Conservation (phyloP, 1,140 invertebrate species). For the Zaprionus capensis region DNA sequence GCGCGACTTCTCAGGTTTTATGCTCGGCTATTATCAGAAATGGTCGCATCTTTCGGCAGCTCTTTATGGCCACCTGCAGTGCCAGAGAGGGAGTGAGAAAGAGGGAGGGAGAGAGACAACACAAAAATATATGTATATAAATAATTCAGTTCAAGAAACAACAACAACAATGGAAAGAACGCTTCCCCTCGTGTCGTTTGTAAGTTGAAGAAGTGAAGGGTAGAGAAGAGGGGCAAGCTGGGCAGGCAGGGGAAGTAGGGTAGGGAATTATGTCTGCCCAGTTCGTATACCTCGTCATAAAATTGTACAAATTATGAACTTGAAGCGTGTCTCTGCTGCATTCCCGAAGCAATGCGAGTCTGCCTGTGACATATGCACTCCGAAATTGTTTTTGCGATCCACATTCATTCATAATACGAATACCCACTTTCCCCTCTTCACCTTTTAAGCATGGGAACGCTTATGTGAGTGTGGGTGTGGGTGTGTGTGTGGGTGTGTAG, state of each 20-base stretch:
- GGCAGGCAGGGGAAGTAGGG: not conserved
- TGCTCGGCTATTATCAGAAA: slow-evolving; percentile 71
- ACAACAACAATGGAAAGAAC: not conserved
- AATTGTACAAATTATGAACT: slow-evolving; percentile 75
- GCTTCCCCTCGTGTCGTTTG: not conserved
- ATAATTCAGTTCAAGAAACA: slow-evolving; percentile 50
- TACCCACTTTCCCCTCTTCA: not conserved
- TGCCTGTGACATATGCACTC: slow-evolving; percentile 73
- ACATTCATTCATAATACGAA: slow-evolving; percentile 13
- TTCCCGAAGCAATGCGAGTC: slow-evolving; percentile 10
- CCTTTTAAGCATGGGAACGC: not conserved
- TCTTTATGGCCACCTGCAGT: slow-evolving; percentile 77
- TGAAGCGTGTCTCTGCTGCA: slow-evolving; percentile 54
- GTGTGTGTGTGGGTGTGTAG: slow-evolving; percentile 20
- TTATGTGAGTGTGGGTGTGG: not conserved
- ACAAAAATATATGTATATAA: slow-evolving; percentile 72
- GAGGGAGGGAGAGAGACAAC: slow-evolving; percentile 52
- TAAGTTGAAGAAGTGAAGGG: not conserved
- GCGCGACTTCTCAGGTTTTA: slow-evolving; percentile 66
- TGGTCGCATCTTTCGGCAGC: slow-evolving; percentile 57
- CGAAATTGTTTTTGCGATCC: slow-evolving; percentile 47
- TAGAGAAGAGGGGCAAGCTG: not conserved
- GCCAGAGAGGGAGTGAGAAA: slow-evolving; percentile 52
- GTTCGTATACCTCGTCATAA: slow-evolving; percentile 33
- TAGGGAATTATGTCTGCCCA: slow-evolving; percentile 20